phyloP scores from a whole-genome alignment of 2,113 vertebrate genomes.

The Spheniscus mendiculus region DNA sequence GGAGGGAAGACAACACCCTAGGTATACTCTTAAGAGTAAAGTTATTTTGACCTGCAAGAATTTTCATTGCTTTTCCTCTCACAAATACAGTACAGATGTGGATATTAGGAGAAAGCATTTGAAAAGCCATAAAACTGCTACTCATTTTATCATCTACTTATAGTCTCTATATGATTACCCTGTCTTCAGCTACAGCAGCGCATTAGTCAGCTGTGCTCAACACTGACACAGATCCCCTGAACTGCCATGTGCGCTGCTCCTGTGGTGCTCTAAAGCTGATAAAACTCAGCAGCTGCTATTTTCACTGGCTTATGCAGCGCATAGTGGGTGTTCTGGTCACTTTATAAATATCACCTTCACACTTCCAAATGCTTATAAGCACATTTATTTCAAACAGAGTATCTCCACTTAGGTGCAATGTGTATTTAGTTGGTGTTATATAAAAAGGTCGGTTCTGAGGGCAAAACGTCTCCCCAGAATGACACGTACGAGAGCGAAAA shows the following conservation, averaged over 20 bases:
- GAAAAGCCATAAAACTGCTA: constrained; percentile 20
- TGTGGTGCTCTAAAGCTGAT: constrained; percentile 19
- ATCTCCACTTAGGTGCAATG: background rate
- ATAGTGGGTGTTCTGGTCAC: constrained; percentile 41
- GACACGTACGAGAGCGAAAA: background rate
- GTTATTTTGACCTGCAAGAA: constrained; percentile 46
- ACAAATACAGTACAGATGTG: constrained; percentile 40
- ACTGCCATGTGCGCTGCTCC: background rate
- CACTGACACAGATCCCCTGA: background rate
- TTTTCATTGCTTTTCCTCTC: constrained; percentile 35
- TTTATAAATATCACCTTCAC: constrained; percentile 63
- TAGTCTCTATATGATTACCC: background rate
- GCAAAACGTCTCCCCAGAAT: background rate
- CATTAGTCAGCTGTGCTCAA: background rate
- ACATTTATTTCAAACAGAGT: constrained; percentile 32
- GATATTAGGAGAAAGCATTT: background rate
- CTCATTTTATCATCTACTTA: constrained; percentile 39
- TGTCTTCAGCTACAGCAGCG: background rate
- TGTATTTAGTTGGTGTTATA: background rate
- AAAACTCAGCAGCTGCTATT: constrained; percentile 56
- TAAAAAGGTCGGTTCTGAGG: background rate
- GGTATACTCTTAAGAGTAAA: constrained; percentile 59
- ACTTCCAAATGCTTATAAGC: constrained; percentile 28
- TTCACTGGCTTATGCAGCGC: background rate
- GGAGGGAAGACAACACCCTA: constrained; percentile 59